Evolutionary conservation across 1,140 invertebrate genomes (phyloP).

Genomic region (Tribolium madens): DNA sequence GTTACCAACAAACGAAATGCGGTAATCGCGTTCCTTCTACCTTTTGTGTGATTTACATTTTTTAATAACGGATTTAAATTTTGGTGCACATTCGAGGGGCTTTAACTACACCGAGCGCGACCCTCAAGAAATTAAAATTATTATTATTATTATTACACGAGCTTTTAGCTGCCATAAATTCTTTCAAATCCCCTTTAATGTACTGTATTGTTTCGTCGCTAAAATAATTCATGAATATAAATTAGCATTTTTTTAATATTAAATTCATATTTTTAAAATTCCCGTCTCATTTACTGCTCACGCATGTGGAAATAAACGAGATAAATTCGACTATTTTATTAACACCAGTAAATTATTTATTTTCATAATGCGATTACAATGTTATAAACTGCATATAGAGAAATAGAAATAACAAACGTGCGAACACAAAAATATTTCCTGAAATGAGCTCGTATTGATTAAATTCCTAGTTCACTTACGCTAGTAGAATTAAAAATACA

Average conservation of each 20-base stretch:
- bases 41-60: slow-evolving; percentile 25
- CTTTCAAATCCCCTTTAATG: slow-evolving; percentile 18
- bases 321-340: background rate
- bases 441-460: slow-evolving; percentile 18
- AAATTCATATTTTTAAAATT: slow-evolving; percentile 20
- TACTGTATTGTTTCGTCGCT: slow-evolving; percentile 27
- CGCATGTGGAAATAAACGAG: slow-evolving; percentile 1
- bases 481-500: slow-evolving; percentile 7
- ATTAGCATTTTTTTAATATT: slow-evolving; percentile 15
- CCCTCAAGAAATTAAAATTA: slow-evolving; percentile 38
- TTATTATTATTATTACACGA: slow-evolving; percentile 26
- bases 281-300: background rate
- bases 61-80: slow-evolving; percentile 32
- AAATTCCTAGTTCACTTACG: slow-evolving; percentile 19
- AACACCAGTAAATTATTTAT: background rate
- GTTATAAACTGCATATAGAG: background rate
- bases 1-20: slow-evolving; percentile 25
- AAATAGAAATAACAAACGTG: background rate
- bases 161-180: background rate
- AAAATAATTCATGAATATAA: slow-evolving; percentile 36
- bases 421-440: background rate
- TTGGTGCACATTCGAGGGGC: background rate
- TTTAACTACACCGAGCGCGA: background rate
- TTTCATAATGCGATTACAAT: background rate
- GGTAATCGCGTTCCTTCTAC: slow-evolving; percentile 2